Conservation (phyloP, 2,797 vertebrate species). For the Anguilla obscura region DNA sequence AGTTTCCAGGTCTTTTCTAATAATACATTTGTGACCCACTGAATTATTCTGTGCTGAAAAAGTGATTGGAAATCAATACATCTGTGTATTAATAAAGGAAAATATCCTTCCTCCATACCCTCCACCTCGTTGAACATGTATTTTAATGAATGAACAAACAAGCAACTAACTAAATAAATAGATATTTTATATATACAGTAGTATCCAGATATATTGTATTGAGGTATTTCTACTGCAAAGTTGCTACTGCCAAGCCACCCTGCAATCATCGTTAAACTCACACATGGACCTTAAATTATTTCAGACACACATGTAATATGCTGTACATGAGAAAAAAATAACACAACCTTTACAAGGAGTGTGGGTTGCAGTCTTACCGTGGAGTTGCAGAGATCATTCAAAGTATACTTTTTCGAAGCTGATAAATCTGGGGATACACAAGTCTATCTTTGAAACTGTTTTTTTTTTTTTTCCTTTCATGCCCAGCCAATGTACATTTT, state of each 20-base stretch:
- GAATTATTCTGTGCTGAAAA: not conserved
- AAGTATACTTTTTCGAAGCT: not conserved
- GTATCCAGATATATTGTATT: not conserved
- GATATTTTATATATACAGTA: not conserved
- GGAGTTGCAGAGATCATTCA: not conserved
- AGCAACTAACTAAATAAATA: not conserved
- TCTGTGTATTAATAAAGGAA: not conserved
- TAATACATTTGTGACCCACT: not conserved
- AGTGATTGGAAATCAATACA: not conserved
- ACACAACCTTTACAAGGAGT: not conserved
- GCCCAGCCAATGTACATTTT: not conserved
- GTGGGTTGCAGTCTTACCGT: not conserved
- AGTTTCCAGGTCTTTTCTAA: not conserved
- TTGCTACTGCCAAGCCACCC: not conserved
- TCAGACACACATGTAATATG: not conserved
- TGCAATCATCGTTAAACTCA: not conserved
- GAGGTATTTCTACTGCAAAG: not conserved
- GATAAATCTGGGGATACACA: not conserved
- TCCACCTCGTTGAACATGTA: not conserved
- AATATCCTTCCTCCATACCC: not conserved
- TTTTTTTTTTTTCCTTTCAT: not conserved
- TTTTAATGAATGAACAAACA: not conserved
- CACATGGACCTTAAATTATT: not conserved
- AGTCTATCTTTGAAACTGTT: not conserved
- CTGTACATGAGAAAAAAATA: not conserved